Evolutionary conservation across 2,113 vertebrate species (phyloP).

Genomic region (Emydura subglobosa): DNA sequence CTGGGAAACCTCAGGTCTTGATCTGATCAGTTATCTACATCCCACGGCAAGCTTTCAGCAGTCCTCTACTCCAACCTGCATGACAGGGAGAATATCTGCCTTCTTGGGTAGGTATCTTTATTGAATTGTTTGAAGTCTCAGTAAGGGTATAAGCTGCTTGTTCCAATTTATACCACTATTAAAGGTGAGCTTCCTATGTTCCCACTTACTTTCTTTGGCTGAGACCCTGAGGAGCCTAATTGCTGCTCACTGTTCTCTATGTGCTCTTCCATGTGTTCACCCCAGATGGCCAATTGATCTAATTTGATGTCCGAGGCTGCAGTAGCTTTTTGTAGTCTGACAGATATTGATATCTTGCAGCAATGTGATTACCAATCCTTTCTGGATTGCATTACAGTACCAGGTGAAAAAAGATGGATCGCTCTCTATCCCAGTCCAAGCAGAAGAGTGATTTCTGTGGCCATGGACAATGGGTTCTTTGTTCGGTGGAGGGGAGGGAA

Average conservation of each 20-base stretch:
- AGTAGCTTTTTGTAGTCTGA: neutral
- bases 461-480: fast-evolving
- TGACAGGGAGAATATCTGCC: neutral
- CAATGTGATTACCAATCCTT: neutral
- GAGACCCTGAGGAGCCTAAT: slow-evolving; percentile 55
- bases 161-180: neutral
- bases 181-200: neutral
- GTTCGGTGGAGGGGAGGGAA: neutral
- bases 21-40: neutral
- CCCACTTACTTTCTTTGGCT: slow-evolving; percentile 43
- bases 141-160: slow-evolving; percentile 5
- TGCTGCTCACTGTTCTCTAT: slow-evolving; percentile 28
- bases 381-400: neutral
- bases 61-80: neutral
- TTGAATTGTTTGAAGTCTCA: slow-evolving; percentile 24
- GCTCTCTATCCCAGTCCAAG: neutral
- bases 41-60: neutral
- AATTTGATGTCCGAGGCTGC: slow-evolving; percentile 45
- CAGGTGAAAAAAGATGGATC: neutral
- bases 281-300: slow-evolving; percentile 63
- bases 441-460: neutral
- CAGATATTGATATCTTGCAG: slow-evolving; percentile 41
- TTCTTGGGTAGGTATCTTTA: neutral
- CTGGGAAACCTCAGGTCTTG: neutral
- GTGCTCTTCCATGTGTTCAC: slow-evolving; percentile 55